These are phyloP conservation scores for Caenorhabditis panamensis DNA, from an alignment of 2,888 invertebrate species.

Conservation along the genomic window DNA sequence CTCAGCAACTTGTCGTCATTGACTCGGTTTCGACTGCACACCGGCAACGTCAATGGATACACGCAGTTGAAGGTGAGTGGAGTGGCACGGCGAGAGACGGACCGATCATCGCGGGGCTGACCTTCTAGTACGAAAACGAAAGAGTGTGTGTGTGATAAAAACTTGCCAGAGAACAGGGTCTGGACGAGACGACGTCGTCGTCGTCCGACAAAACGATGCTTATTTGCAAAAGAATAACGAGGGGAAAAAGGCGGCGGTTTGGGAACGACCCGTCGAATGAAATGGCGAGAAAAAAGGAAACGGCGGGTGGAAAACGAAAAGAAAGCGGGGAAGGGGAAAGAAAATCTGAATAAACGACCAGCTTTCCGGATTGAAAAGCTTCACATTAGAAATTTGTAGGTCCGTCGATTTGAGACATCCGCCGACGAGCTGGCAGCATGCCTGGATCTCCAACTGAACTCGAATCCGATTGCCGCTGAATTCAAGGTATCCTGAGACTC, in stretches of 20 bases:
- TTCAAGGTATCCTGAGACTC: slow-evolving; percentile 63
- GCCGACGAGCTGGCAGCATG: slow-evolving; percentile 80
- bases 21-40: slow-evolving; percentile 78
- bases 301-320: neutral
- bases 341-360: too few species aligned
- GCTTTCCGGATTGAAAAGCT: too few species aligned
- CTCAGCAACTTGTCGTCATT: slow-evolving; percentile 63
- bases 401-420: slow-evolving; percentile 75
- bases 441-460: slow-evolving; percentile 77
- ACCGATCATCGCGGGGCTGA: neutral
- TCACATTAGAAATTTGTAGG: slow-evolving; percentile 5
- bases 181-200: slow-evolving; percentile 13
- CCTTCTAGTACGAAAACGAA: slow-evolving; percentile 15
- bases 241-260: too few species aligned
- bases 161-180: slow-evolving; percentile 34
- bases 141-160: slow-evolving; percentile 27
- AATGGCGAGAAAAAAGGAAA: neutral
- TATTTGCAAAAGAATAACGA: slow-evolving; percentile 2
- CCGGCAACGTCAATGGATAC: slow-evolving; percentile 81
- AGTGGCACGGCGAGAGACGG: neutral
- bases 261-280: neutral
- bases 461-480: slow-evolving; percentile 70
- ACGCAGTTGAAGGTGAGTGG: slow-evolving; percentile 77
- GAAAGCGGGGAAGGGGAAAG: neutral
- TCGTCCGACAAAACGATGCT: neutral